A percentile compares a stretch with the other conserved stretches of the same genome.
Conservation (phyloP, 2,797 vertebrate genomes). For the Scomberomorus guttatus region DNA sequence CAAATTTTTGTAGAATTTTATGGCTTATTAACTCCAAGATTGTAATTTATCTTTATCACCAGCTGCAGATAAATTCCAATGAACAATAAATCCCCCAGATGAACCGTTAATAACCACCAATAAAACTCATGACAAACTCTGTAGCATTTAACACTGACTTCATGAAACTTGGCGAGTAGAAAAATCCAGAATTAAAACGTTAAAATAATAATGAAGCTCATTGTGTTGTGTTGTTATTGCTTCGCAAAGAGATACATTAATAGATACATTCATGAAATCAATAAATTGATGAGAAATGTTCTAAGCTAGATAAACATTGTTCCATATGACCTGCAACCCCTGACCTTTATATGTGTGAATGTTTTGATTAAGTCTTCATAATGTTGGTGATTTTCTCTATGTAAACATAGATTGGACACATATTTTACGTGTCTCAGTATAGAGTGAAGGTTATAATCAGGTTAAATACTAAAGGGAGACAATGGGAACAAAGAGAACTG, state of each 20-base stretch:
- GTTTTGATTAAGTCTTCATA: not conserved
- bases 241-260: too few relatives aligned
- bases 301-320: too few relatives aligned
- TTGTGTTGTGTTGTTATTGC: not conserved
- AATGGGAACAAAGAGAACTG: not conserved
- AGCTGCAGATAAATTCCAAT: slow-evolving; percentile 7
- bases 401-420: not conserved
- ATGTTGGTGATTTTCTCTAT: not conserved
- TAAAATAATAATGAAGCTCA: slow-evolving; percentile 1
- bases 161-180: slow-evolving; percentile 4
- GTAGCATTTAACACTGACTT: not conserved
- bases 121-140: slow-evolving; percentile 10
- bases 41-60: not conserved
- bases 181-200: not conserved
- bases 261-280: too few relatives aligned
- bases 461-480: not conserved
- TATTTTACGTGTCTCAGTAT: not conserved
- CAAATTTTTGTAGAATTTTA: not conserved
- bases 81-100: slow-evolving; percentile 7
- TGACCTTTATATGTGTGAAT: not conserved
- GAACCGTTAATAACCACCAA: slow-evolving; percentile 13
- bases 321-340: not conserved
- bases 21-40: not conserved
- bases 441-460: not conserved
- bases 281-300: too few relatives aligned